Evolutionary conservation across 2,888 invertebrate genomes (phyloP), one percentile per base, ranked within the genome.

Genomic region (Ectobius pallidus): DNA sequence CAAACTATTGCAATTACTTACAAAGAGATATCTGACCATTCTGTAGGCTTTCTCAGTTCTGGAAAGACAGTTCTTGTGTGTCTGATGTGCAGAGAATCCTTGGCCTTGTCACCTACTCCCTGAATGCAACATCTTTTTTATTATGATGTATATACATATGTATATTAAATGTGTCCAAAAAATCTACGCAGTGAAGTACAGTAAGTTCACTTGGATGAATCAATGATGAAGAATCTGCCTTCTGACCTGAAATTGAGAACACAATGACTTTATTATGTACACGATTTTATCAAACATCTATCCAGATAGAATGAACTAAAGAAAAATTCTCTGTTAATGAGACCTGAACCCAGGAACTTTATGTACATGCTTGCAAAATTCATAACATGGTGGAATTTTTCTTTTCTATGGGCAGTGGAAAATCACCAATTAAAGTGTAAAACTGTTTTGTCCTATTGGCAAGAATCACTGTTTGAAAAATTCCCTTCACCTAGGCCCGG

Each of bases 21-120:
- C 25, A 52, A 14, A 7, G 25, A 46, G 3, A 46, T 46, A 46
- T 18, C n/a, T 46, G 20, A 46, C 46, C 3, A 0, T 18, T 46
- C 22, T 52, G 6, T 52, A 52, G 1, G 22, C 11, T 3, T 25
- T 52, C 11, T 22, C 14, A n/a, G n/a, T n/a, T n/a, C n/a, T n/a
- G n/a, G n/a, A n/a, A n/a, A n/a, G n/a, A n/a, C n/a, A n/a, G n/a
- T n/a, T n/a, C n/a, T n/a, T n/a, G n/a, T n/a, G n/a, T n/a, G n/a
- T n/a, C 20, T 52, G 14, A 55, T 1, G 14, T 3, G 27, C 14
- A 27, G 16, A 55, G n/a, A n/a, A 55, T n/a, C n/a, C n/a, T 1
- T 25, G n/a, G 4, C n/a, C 30, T 58, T 58, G 58, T n/a, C 27
- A 58, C 30, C n/a, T 30, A 58, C 58, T 58, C 58, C 58, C 58